phyloP scores from a whole-genome alignment of 2,888 invertebrate species.

The Drosophila cyrtoloma region DNA sequence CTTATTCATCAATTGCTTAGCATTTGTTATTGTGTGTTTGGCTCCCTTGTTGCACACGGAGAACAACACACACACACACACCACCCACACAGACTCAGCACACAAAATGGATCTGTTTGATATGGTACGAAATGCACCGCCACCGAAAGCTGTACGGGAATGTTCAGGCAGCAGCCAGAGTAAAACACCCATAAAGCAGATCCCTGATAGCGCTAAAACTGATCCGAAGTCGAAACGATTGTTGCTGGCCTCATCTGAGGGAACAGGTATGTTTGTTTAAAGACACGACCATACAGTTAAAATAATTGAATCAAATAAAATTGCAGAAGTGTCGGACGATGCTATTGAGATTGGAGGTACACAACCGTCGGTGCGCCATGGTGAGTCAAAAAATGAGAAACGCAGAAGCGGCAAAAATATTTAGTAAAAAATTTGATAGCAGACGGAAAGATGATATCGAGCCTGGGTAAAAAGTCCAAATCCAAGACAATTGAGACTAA shows the following conservation, averaged over 20 bases:
- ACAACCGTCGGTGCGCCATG: background rate
- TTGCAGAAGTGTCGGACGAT: background rate
- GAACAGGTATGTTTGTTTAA: background rate
- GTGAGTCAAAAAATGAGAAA: background rate
- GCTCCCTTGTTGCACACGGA: background rate
- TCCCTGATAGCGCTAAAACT: background rate
- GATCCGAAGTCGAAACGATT: background rate
- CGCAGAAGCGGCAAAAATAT: background rate
- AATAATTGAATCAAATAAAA: background rate
- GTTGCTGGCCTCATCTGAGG: background rate
- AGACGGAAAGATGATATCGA: background rate
- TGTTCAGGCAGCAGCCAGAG: background rate
- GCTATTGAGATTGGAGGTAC: background rate
- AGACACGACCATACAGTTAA: background rate
- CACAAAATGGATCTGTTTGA: constrained; percentile 56
- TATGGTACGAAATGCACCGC: constrained; percentile 47
- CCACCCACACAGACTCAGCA: background rate
- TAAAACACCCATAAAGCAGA: background rate
- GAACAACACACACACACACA: background rate
- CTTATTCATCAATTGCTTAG: background rate
- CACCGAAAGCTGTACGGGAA: constrained; percentile 40
- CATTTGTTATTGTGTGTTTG: background rate
- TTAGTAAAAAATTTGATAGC: background rate
- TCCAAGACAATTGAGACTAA: background rate
- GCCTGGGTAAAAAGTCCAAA: background rate